Base-by-base conservation (phyloP, 2,113 vertebrate species). In the Mugil cephalus region DNA sequence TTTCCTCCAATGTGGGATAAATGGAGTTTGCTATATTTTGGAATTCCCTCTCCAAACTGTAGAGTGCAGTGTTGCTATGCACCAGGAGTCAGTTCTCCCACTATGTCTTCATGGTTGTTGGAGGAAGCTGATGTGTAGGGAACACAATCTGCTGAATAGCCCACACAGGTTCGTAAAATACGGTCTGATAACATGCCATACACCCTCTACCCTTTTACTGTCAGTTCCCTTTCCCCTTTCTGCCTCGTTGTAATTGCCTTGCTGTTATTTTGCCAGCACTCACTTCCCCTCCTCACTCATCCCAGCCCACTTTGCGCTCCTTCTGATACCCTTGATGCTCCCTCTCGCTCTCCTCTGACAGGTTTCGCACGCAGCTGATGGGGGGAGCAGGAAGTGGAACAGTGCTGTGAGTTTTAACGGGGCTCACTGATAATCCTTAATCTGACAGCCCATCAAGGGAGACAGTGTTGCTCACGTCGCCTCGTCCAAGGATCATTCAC, bases 1-100 rank as follows among this genome's bases (percentile, higher is more conserved):
- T 3, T 30, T 30, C 5, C 24, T 30, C 24, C 24, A 30, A 30
- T 30, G 24, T 30, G 24, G 5, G 24, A 30, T 30, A 30, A 30
- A 30, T 2, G 5, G 24, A 30, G 2, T 2, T 45, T 45, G 43
- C 7, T 45, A 45, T n/a, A 15, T 4, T 45, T 45, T n/a, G 15
- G 36, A 68, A 9, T 54, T 43, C 47, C 15, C n/a, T 3, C 15
- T 79, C 4, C 10, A 30, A 18, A 50, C 88, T 67, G 38, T 35
- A 77, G 90, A 79, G 85, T 8, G 79, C 90, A 91, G 82, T 91
- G 80, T 83, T 87, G 84, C 63, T 19, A 69, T 67, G 69, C 43
- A 34, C 12, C 50, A 36, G 38, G 12, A 1, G 15, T 48, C 21
- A 24, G 56, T 13, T 46, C 30, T 1, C 2, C 7, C 18, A 2